Percentiles rank a stretch among this genome's conserved stretches.
phyloP scores from a whole-genome alignment of 2,888 invertebrate species.

The Sisyra nigra region DNA sequence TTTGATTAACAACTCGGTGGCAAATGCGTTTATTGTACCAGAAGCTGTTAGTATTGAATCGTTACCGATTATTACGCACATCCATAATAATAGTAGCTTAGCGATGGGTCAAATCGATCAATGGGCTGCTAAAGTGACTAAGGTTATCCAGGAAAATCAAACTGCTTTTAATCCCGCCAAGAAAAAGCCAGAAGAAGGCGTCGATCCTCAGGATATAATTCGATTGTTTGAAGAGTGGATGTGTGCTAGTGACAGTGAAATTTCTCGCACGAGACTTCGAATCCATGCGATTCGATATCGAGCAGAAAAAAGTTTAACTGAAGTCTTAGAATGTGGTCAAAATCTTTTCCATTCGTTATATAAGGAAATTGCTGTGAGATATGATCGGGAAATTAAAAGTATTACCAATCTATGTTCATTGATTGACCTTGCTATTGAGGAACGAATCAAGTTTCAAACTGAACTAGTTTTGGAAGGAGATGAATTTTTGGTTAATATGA shows the following conservation, averaged over 20 bases:
- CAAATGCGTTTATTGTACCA: background rate
- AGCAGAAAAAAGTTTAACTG: slow-evolving; percentile 29
- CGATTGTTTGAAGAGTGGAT: slow-evolving; percentile 37
- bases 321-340: slow-evolving; percentile 29
- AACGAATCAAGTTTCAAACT: slow-evolving; percentile 25
- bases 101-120: background rate
- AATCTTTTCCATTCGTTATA: slow-evolving; percentile 33
- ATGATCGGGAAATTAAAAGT: slow-evolving; percentile 24
- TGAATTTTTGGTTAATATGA: slow-evolving; percentile 23
- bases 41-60: background rate
- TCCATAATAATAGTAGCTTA: background rate
- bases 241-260: slow-evolving; percentile 38
- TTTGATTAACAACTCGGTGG: background rate
- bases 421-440: slow-evolving; percentile 25
- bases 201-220: too few relatives aligned
- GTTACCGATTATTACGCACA: background rate
- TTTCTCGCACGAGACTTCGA: slow-evolving; percentile 31
- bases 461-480: slow-evolving; percentile 26
- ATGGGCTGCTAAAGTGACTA: background rate
- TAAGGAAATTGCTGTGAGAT: slow-evolving; percentile 27
- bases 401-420: slow-evolving; percentile 23
- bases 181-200: too few relatives aligned
- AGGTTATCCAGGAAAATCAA: background rate
- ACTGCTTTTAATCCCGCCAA: background rate
- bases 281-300: slow-evolving; percentile 30